Conservation (phyloP, 1,140 invertebrate genomes). For the Centruroides vittatus region DNA sequence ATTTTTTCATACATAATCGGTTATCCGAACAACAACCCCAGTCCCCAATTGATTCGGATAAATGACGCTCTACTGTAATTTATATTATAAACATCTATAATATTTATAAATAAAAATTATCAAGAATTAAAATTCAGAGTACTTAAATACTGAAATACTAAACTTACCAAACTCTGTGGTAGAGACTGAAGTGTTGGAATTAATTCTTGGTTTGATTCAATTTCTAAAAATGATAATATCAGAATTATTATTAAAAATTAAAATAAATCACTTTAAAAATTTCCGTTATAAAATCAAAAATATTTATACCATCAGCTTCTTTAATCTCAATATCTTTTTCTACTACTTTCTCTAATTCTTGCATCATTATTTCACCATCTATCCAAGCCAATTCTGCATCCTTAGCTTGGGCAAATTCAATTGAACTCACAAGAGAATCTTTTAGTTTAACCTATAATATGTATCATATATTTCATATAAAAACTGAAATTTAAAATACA, state of each 20-base stretch:
- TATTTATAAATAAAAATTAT: too few relatives aligned
- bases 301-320: slow-evolving; percentile 5
- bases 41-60: too few relatives aligned
- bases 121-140: background rate
- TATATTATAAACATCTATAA: too few relatives aligned
- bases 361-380: slow-evolving; percentile 44
- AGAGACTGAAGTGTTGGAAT: slow-evolving; percentile 60
- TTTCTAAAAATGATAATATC: background rate
- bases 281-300: background rate
- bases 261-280: too few relatives aligned
- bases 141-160: background rate
- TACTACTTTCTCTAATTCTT: slow-evolving; percentile 20
- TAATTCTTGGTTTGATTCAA: slow-evolving; percentile 9
- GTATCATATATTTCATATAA: background rate
- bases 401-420: slow-evolving; percentile 52
- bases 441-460: slow-evolving; percentile 58
- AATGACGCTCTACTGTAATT: too few relatives aligned
- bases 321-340: slow-evolving; percentile 9
- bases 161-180: slow-evolving; percentile 21
- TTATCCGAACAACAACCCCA: too few relatives aligned
- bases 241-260: too few relatives aligned
- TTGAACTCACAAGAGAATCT: slow-evolving; percentile 75
- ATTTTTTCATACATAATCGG: too few relatives aligned
- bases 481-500: background rate
- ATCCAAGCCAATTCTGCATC: slow-evolving; percentile 87